Base-by-base conservation (phyloP, 2,113 vertebrate genomes). In the Lynx canadensis region DNA sequence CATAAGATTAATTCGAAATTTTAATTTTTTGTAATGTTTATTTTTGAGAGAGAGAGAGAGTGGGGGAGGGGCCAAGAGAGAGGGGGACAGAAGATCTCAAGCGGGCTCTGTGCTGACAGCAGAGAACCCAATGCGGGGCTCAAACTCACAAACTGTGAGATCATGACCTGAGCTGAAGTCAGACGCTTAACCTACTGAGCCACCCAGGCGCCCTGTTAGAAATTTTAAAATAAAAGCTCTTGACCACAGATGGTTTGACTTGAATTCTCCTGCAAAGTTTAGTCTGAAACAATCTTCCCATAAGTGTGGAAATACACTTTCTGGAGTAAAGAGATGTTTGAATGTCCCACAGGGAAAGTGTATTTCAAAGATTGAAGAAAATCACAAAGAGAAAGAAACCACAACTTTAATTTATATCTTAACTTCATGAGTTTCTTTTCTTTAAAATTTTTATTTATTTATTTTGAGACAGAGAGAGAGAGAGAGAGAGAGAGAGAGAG, bases 201-300 rank as follows among this genome's bases (percentile, higher is more conserved):
- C 57, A 60, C 19, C 55, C 57, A 60, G 57, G 57, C 1, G 7
- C 57, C 57, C 21, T 23, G 21, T 60, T 60, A 60, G 74, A 83
- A 89, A 86, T n/a, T 66, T 91, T 48, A 91, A 69, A 93, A 93
- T 80, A 55, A 80, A 93, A 93, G 16, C 41, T 84, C 36, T 92
- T 92, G 78, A 80, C 19, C 21, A 84, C 41, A 79, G 63, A 88
- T 25, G 19, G 21, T 85, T 87, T 57, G 83, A 89, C 36, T 55
- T 66, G 45, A 79, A 63, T 92, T 92, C 83, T 94, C 41, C 33
- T 94, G 76, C 63, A 96, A 97, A 94, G 88, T 88, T 94, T 73
- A 95, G 76, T 89, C 84, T 80, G 60, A 69, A 81, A 84, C 38
- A 63, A 60, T 71, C 66, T 88, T 92, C 7, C 5, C 50, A 3